Base-by-base conservation (phyloP, 2,797 vertebrate genomes). In the Morus bassanus region DNA sequence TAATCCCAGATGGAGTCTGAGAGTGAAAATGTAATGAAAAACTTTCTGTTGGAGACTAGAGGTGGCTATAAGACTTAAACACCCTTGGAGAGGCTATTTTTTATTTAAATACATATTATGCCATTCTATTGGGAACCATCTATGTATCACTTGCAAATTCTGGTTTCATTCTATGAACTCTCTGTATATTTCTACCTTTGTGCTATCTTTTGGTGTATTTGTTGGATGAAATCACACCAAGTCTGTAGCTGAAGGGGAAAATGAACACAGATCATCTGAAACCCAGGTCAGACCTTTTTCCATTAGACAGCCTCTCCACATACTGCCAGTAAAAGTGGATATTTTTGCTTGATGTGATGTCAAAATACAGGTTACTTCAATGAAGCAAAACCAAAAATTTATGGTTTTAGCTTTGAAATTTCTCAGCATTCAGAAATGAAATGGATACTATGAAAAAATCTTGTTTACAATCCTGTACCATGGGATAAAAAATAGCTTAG, bases 351-450 rank as follows among this genome's bases (percentile, higher is more conserved):
- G 43, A 70, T 87, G 28, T 82, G 19, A 43, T 89, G 84, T 89
- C 67, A 94, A 94, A 93, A 91, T 67, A 48, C 24, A 79, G 69
- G 86, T 91, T 70, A 85, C 63, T 67, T 70, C 70, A 91, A 28
- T 74, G 67, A 87, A 92, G 37, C 23, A 70, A 77, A 92, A 8
- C 5, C 9, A 90, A 82, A 89, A 57, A 27, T 83, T 69, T 22
- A 67, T n/a, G 6, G 22, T 5, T 81, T 89, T 85, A 91, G 28
- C 39, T 93, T 69, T 87, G 33, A 92, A 89, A 79, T 69, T 69
- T 93, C 54, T 89, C 73, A 89, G 13, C 28, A 69, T 41, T 90
- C 70, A 67, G 45, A 92, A 86, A 65, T 73, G 25, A 90, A 93
- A 90, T 61, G 13, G 13, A 51, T 85, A 59, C 7, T 73, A 85